Evolutionary conservation across 2,888 invertebrate species (phyloP), one percentile per base, ranked within the genome.

Genomic region (Melanargia galathea): DNA sequence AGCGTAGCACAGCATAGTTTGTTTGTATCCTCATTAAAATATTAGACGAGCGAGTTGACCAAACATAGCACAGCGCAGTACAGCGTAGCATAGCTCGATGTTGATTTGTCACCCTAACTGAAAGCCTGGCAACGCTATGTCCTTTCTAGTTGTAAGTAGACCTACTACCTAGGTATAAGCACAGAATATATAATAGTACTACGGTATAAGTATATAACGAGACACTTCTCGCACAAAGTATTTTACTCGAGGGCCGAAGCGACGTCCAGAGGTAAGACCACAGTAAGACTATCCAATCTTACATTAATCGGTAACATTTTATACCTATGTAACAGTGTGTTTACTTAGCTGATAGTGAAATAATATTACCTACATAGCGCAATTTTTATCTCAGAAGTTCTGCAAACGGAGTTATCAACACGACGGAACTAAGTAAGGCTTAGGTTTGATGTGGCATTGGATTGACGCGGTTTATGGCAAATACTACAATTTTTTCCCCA

Each of bases 371-470:
- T 33, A 51, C 26, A n/a, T 20, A 35, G 11, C 35, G 35, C 52
- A 52, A 52, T 52, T 16, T 20, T 52, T 52, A 52, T 52, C 52
- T 35, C 20, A 52, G 33, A 52, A 35, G n/a, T n/a, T n/a, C n/a
- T n/a, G n/a, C 52, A 52, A 33, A 52, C 20, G 2, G 18, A 35
- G 52, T 35, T 33, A 52, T 52, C 52, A 6, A 26, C 11, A 18
- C 10, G 33, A 35, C 52, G 52, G 52, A 52, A 52, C 35, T 35
- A 13, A 35, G 16, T 49, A 49, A 49, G 51, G 51, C 16, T 48
- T 6, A 13, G n/a, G 13, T 51, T 51, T 7, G n/a, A 33, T 13
- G 35, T 26, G 16, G 5, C 26, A 49, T 49, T 49, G 49, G n/a
- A 4, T 20, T 20, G 45, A 26, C 26, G 26, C 26, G 2, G 1